phyloP scores from a whole-genome alignment of 1,140 invertebrate species.

The Drosophila nebulosa region DNA sequence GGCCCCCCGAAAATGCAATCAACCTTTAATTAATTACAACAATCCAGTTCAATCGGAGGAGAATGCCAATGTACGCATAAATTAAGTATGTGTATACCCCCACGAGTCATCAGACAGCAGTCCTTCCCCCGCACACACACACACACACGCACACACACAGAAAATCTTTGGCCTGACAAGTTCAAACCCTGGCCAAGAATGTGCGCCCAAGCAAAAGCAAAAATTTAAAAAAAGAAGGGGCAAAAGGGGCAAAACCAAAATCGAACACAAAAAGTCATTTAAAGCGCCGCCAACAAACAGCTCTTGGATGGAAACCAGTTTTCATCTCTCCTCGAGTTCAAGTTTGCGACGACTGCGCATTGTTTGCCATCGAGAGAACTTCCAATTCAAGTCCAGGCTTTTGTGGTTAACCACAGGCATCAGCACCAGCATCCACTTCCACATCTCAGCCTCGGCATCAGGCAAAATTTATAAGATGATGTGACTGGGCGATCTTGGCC shows the following conservation, averaged over 20 bases:
- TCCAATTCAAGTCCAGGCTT: constrained; percentile 43
- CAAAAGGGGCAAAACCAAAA: constrained; percentile 21
- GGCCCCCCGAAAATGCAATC: constrained; percentile 39
- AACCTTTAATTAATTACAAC: constrained; percentile 51
- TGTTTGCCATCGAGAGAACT: constrained; percentile 28
- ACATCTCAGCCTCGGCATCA: constrained; percentile 34
- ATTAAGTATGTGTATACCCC: constrained; percentile 40
- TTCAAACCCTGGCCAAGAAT: constrained; percentile 25
- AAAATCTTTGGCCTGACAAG: constrained; percentile 21
- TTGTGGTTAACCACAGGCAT: constrained; percentile 74
- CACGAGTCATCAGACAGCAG: neutral
- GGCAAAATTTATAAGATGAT: constrained; percentile 77
- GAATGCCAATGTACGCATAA: constrained; percentile 64
- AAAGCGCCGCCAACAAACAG: neutral
- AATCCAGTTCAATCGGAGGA: constrained; percentile 7
- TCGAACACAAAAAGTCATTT: constrained; percentile 30
- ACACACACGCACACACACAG: neutral
- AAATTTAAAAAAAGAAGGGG: neutral
- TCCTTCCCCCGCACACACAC: constrained; percentile 1
- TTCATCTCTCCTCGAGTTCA: constrained; percentile 19
- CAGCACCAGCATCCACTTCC: neutral
- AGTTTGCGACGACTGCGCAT: constrained; percentile 27
- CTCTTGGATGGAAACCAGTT: constrained; percentile 29
- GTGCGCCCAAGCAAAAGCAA: neutral
- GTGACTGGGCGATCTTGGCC: constrained; percentile 44